Evolutionary conservation across 2,888 invertebrate genomes (phyloP).

Genomic region (Prosapia bicincta): DNA sequence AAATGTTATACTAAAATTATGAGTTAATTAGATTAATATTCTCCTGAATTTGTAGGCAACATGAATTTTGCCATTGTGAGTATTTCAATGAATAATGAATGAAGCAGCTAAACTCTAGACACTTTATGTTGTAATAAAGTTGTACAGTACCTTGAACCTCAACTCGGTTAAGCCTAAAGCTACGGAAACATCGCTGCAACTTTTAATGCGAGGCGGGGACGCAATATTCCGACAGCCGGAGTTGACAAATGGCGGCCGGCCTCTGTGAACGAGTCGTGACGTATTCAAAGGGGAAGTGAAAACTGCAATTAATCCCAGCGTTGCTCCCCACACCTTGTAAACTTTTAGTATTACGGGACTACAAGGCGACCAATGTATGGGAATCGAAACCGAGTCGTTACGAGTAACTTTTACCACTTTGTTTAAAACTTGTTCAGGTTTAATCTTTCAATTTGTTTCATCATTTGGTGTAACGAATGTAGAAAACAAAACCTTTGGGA

Average conservation of each 20-base stretch:
- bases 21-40: too few relatives aligned
- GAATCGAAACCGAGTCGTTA: not conserved
- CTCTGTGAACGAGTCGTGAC: not conserved
- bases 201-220: not conserved
- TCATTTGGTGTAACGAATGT: too few relatives aligned
- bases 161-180: not conserved
- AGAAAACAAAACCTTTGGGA: too few relatives aligned
- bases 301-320: not conserved
- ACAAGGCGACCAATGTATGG: not conserved
- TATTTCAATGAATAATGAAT: too few relatives aligned
- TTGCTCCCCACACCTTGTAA: not conserved
- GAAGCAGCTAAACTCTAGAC: too few relatives aligned
- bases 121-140: too few relatives aligned
- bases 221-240: not conserved
- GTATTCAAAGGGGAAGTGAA: constrained; percentile 2
- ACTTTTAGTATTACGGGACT: not conserved
- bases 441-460: too few relatives aligned
- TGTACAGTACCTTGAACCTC: too few relatives aligned
- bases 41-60: too few relatives aligned
- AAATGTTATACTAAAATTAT: too few relatives aligned
- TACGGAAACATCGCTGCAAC: not conserved
- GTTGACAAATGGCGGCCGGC: not conserved
- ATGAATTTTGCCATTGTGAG: too few relatives aligned
- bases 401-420: not conserved
- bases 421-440: not conserved